Evolutionary conservation across 2,888 invertebrate genomes (phyloP).

Genomic region (Tinea pellionella): DNA sequence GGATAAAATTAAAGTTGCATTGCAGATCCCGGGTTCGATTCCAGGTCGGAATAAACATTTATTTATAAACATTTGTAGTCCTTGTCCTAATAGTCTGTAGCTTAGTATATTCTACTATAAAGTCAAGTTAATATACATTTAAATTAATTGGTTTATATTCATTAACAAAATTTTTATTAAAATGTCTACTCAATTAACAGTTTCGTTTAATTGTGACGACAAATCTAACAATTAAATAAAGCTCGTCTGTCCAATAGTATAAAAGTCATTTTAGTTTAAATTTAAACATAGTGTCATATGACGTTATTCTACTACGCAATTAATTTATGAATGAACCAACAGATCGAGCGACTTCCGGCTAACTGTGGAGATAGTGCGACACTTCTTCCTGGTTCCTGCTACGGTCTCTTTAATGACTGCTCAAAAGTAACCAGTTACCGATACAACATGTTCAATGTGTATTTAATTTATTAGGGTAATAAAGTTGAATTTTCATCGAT

Average conservation of each 20-base stretch:
- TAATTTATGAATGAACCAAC: conserved; percentile 69
- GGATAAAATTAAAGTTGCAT: too few species aligned
- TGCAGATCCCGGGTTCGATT: too few species aligned
- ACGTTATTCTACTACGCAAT: conserved; percentile 51
- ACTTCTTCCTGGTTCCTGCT: conserved; percentile 70
- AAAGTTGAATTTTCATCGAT: conserved; percentile 35
- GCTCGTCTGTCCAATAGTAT: conserved; percentile 25
- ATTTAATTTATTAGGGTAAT: conserved; percentile 26
- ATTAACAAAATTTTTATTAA: background rate
- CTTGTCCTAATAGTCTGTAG: too few species aligned
- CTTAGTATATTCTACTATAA: too few species aligned
- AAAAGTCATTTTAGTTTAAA: conserved; percentile 32
- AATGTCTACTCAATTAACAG: conserved; percentile 58
- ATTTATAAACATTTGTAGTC: too few species aligned
- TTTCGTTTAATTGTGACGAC: conserved; percentile 55
- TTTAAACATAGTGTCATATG: conserved; percentile 37
- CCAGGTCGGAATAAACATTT: too few species aligned
- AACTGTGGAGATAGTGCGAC: conserved; percentile 69
- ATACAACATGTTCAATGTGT: conserved; percentile 21
- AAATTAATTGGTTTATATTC: too few species aligned
- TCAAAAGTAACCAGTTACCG: background rate
- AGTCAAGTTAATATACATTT: too few species aligned
- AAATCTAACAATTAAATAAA: conserved; percentile 22
- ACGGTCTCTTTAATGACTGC: conserved; percentile 66
- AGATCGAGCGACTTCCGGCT: conserved; percentile 68